Evolutionary conservation across 2,113 vertebrate genomes (phyloP).

Genomic region (Myotis brandtii): DNA sequence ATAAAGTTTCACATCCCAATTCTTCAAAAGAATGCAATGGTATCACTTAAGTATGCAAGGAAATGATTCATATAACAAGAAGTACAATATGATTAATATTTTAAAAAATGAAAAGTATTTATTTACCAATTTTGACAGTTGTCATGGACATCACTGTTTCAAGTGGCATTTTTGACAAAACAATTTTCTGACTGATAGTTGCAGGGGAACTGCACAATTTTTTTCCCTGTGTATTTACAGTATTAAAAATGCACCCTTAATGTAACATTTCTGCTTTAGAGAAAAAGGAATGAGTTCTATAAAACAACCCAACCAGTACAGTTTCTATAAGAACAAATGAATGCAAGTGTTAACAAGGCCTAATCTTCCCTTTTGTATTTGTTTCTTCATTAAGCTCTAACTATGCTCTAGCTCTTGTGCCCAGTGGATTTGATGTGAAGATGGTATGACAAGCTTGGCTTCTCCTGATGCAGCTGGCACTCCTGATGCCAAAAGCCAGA

Average conservation of each 20-base stretch:
- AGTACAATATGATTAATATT: neutral
- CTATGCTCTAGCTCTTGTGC: slow-evolving; percentile 68
- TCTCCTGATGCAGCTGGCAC: slow-evolving; percentile 89
- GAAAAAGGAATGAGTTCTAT: slow-evolving; percentile 69
- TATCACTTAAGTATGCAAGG: slow-evolving; percentile 15
- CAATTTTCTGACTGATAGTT: slow-evolving; percentile 78
- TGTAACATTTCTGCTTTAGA: slow-evolving; percentile 75
- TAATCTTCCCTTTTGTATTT: slow-evolving; percentile 92
- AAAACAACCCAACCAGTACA: slow-evolving; percentile 34
- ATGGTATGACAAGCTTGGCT: slow-evolving; percentile 93
- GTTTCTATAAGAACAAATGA: slow-evolving; percentile 82
- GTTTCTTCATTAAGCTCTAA: slow-evolving; percentile 91
- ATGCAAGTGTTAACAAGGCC: slow-evolving; percentile 88
- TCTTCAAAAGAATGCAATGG: slow-evolving; percentile 70
- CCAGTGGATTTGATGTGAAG: slow-evolving; percentile 92
- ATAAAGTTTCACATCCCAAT: neutral
- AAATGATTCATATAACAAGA: neutral
- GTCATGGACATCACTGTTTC: slow-evolving; percentile 80
- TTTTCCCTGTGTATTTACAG: slow-evolving; percentile 75
- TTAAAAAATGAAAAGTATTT: slow-evolving; percentile 71
- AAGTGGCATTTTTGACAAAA: slow-evolving; percentile 83
- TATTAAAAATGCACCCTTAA: slow-evolving; percentile 65
- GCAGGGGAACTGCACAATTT: slow-evolving; percentile 63
- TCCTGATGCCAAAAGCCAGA: slow-evolving; percentile 86
- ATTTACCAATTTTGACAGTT: slow-evolving; percentile 82